Evolutionary conservation across 2,888 invertebrate genomes (phyloP), one percentile per base, ranked within the genome.

Genomic region (Coecobrya sp.): DNA sequence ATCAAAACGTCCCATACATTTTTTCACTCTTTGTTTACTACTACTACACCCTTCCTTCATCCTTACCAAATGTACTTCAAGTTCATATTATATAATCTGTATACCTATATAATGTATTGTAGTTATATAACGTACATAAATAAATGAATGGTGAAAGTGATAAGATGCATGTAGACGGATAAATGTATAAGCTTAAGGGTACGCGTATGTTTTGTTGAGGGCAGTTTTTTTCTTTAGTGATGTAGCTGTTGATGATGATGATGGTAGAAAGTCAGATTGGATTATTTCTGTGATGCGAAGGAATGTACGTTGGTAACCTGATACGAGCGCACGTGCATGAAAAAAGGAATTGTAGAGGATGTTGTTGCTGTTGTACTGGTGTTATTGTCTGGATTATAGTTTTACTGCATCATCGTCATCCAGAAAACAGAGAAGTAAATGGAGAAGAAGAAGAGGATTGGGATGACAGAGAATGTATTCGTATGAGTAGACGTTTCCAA

Each of bases 1-100:
- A 76, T 76, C 76, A 76, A 76, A 76, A 76, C 76, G 76, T 76
- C 76, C 76, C 76, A 76, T 76, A 76, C 76, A 73, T 76, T 76
- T 49, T 73, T 76, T 25, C 49, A 19, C 25, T 49, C 76, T 76
- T 76, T 76, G 76, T 76, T 76, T 76, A 49, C 76, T 68, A 49
- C 76, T 68, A 36, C 68, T 3, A 22, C 45, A 76, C 5, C 22
- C 76, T 2, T 45, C 25, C 25, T 13, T 16, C 49, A 49, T 49
- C 76, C 42, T n/a, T 36, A n/a, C 22, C 11, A 49, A 45, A 76
- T 76, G 27, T 25, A 76, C 25, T 49, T 22, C 22, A 49, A 76
- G 76, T 49, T 25, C 76, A 76, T 49, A 45, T n/a, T n/a, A n/a
- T n/a, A n/a, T n/a, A n/a, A n/a, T n/a, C n/a, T n/a, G n/a, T n/a